These are phyloP conservation scores for Psittacula cyanocephala DNA, from an alignment of 2,113 vertebrate genomes.

Conservation along the genomic window DNA sequence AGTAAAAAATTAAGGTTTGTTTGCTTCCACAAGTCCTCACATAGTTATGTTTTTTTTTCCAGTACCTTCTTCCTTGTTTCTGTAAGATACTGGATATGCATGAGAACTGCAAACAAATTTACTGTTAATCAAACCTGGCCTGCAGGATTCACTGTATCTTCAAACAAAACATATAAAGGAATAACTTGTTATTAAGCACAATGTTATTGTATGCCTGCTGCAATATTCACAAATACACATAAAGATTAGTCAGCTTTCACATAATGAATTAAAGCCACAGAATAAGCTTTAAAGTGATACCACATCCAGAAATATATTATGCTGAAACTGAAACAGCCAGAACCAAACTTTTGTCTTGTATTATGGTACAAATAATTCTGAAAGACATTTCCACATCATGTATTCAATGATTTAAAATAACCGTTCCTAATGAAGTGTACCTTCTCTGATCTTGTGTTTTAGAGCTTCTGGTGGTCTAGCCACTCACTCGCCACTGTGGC, in stretches of 20 bases:
- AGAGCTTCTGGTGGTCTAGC: neutral
- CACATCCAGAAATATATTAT: slow-evolving; percentile 6
- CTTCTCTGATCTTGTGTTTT: neutral
- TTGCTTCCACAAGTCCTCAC: neutral
- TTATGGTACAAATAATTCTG: neutral
- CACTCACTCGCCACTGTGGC: neutral
- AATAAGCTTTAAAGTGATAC: neutral
- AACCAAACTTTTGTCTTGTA: neutral
- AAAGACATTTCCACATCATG: neutral
- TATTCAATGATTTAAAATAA: neutral
- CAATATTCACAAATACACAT: slow-evolving; percentile 39
- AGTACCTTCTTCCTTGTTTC: neutral
- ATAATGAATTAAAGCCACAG: neutral
- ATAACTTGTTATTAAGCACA: slow-evolving; percentile 21
- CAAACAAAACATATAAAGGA: slow-evolving; percentile 41
- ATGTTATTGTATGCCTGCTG: slow-evolving; percentile 26
- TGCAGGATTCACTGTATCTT: neutral
- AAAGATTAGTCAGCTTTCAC: slow-evolving; percentile 23
- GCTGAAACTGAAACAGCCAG: neutral
- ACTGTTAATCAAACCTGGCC: neutral
- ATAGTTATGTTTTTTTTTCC: neutral
- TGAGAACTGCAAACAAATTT: slow-evolving; percentile 19
- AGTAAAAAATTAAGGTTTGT: neutral
- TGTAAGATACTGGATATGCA: slow-evolving; percentile 18
- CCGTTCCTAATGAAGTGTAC: neutral